phyloP scores from a whole-genome alignment of 2,113 vertebrate species.

The Gorilla gorilla region DNA sequence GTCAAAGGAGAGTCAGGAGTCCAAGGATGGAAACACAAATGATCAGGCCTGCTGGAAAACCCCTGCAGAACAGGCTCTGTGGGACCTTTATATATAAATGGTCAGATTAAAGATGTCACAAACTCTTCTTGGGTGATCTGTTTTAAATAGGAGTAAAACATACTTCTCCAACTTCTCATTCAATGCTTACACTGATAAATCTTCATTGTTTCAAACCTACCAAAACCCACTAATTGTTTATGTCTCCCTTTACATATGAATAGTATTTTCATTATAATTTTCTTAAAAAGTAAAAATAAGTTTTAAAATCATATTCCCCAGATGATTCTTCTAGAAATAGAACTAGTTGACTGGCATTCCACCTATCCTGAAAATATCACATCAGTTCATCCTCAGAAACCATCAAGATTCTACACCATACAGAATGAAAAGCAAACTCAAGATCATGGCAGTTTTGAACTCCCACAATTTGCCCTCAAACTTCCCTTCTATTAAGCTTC shows the following conservation, averaged over 20 bases:
- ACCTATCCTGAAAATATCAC: not conserved
- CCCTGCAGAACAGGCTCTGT: fast-evolving
- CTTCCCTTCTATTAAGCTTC: not conserved
- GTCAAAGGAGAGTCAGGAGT: not conserved
- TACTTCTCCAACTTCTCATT: not conserved
- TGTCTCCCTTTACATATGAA: not conserved
- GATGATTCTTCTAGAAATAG: constrained; percentile 11
- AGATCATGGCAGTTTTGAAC: not conserved
- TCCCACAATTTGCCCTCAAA: not conserved
- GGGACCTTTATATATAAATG: not conserved
- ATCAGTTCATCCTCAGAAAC: not conserved
- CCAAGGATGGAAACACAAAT: not conserved
- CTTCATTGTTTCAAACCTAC: not conserved
- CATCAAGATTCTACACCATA: not conserved
- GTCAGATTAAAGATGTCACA: not conserved
- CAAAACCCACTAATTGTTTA: not conserved
- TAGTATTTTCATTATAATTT: not conserved
- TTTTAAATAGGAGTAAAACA: not conserved
- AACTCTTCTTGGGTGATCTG: not conserved
- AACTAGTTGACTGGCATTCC: not conserved
- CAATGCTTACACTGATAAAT: not conserved
- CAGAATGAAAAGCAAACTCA: not conserved
- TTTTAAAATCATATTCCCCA: not conserved
- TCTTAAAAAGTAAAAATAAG: not conserved
- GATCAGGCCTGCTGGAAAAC: not conserved